Evolutionary conservation across 2,888 invertebrate genomes (phyloP).

Genomic region (Latheticus oryzae): DNA sequence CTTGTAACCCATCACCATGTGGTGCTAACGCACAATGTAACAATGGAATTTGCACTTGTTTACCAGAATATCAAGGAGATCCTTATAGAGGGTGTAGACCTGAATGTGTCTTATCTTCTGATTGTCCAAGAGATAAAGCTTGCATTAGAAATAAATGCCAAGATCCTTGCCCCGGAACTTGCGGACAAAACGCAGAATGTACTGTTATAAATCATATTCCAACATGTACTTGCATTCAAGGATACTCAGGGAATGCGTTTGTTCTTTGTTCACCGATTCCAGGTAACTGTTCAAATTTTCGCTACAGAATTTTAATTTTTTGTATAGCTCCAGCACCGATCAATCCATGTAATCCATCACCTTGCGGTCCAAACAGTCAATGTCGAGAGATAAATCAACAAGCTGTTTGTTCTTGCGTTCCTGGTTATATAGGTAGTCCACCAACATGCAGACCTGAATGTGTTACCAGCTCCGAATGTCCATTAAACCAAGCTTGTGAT

Average conservation of each 20-base stretch:
- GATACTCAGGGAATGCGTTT: constrained; percentile 82
- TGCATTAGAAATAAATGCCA: constrained; percentile 80
- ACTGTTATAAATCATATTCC: constrained; percentile 82
- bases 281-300: constrained; percentile 65
- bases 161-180: constrained; percentile 84
- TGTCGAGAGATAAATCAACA: constrained; percentile 74
- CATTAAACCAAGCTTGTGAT: constrained; percentile 74
- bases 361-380: constrained; percentile 79
- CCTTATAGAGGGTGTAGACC: constrained; percentile 83
- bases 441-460: constrained; percentile 79
- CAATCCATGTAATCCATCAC: constrained; percentile 70
- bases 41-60: constrained; percentile 78
- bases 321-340: constrained; percentile 29
- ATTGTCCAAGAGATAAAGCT: constrained; percentile 77
- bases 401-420: constrained; percentile 75
- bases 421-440: constrained; percentile 77
- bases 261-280: constrained; percentile 71
- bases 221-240: constrained; percentile 78
- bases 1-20: constrained; percentile 71
- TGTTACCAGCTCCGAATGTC: constrained; percentile 74
- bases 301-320: too few species aligned
- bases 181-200: constrained; percentile 81
- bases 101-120: constrained; percentile 81
- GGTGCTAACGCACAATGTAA: constrained; percentile 80
- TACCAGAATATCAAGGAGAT: constrained; percentile 80